Evolutionary conservation across 2,113 vertebrate species (phyloP), one percentile per base, ranked within the genome.

Genomic region (Nesogale talazaci): DNA sequence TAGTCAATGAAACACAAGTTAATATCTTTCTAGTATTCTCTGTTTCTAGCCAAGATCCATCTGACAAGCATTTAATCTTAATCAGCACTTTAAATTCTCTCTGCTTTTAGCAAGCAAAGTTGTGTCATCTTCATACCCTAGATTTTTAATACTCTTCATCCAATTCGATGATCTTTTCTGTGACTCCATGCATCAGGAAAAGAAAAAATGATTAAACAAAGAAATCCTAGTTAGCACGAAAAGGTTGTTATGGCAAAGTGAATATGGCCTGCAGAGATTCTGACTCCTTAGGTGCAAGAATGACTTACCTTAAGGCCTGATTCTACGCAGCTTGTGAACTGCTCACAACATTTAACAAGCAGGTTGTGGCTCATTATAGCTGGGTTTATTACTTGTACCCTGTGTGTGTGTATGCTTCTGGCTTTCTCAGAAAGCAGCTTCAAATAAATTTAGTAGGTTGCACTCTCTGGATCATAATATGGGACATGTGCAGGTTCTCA

Each of bases 141-240:
- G 65, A 29, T 67, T 29, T 27, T 31, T 31, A 67, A 31, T 27
- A 31, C 2, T 31, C 65, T 31, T 67, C 5, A 25, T 67, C 23
- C 27, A 67, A 67, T 67, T 17, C 42, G 70, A 65, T 75, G 34
- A 11, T 65, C 74, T 87, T 38, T 31, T 91, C n/a, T 87, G 3
- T n/a, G 46, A 34, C 17, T 80, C 8, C 79, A 20, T 85, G 69
- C 29, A 84, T 70, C n/a, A 56, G 27, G 31, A 56, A 15, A 91
- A 94, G 74, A 83, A 57, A 85, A 52, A 84, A 86, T 78, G 91
- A 84, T 88, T 74, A 95, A 90, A 29, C 76, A 80, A 46, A 56
- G 46, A 90, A 90, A 6, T 36, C 2, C 16, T 23, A 88, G 1
- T 0, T 23, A 34, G 65, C 27, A 46, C 2, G 5, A 23, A 91